Conservation (phyloP, 2,113 vertebrate species). For the Entomyzon cyanotis region DNA sequence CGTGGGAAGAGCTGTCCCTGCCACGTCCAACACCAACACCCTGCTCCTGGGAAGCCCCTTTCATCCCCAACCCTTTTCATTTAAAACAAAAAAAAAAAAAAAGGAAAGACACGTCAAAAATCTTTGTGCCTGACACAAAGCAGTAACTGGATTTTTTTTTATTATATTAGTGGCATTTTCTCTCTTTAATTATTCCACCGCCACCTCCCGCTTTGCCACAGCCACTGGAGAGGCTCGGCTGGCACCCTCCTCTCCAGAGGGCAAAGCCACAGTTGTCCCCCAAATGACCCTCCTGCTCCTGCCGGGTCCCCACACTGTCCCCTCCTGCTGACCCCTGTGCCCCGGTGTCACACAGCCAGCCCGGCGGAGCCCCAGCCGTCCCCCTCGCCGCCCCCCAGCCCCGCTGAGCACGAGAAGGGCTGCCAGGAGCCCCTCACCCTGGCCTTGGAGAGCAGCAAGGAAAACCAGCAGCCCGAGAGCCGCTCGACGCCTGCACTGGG, state of each 20-base stretch:
- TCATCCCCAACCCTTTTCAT: neutral
- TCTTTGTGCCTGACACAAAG: neutral
- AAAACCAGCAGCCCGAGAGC: conserved; percentile 88
- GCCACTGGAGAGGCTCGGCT: neutral
- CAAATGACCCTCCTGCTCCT: neutral
- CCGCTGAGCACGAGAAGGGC: conserved; percentile 65
- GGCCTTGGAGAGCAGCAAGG: conserved; percentile 92
- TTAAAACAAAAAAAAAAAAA: neutral
- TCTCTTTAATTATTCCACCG: neutral
- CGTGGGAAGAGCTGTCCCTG: neutral
- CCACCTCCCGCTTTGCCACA: accelerated
- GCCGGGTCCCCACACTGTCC: accelerated
- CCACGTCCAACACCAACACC: neutral
- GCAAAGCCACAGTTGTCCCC: neutral
- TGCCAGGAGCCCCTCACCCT: conserved; percentile 82
- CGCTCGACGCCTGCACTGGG: conserved; percentile 49
- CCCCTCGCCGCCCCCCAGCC: conserved; percentile 85
- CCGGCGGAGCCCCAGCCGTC: conserved; percentile 82
- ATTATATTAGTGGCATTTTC: neutral
- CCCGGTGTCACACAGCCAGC: conserved; percentile 76
- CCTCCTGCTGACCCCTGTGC: conserved; percentile 4
- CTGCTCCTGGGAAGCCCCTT: neutral
- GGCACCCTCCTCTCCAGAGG: neutral
- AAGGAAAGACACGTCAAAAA: neutral
- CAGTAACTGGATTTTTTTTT: neutral